Base-by-base conservation (phyloP, 2,888 invertebrate species). In the Oscheius myriophilus region DNA sequence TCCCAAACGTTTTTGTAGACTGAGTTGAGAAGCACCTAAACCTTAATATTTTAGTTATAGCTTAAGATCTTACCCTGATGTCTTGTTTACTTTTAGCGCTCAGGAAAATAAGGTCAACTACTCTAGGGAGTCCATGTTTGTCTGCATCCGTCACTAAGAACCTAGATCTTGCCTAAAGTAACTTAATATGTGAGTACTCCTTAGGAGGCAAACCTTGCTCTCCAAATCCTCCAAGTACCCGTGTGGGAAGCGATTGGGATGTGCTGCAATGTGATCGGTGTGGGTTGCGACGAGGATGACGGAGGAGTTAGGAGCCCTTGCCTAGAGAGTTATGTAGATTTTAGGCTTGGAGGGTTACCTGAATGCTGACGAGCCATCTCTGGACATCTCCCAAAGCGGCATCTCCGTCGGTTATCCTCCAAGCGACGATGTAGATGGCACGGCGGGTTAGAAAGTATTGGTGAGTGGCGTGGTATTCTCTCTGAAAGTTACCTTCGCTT, bases 381-480 rank as follows among this genome's bases (percentile, higher is more conserved):
- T 94, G 90, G 33, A 98, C 93, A 80, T 93, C 93, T 18, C 92
- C 92, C 16, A 98, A 91, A 0, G 96, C 97, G 79, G 91, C 91
- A 85, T 93, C 91, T 0, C 97, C 97, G 82, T 96, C 96, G 0
- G 92, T 92, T 63, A 96, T 93, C 81, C 92, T 91, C 96, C 97
- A 98, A 3, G 96, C 91, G 0, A 97, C 96, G 64, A 98, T 89
- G 87, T 96, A 98, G 43, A 98, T 89, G 25, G 96, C 95, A 16
- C 97, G 90, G 71, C 95, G 93, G 0, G 96, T 96, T 54, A 98
- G 89, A 87, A 98, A 98, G 88, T 98, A 98, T 87, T 97, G 96
- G 90, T 97, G 97, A 0, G 97, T 97, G 0, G 96, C 94, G 87
- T 97, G 97, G 87, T 97, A 96, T 86, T 98, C 97, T 86, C 92